These are phyloP conservation scores for Palythoa caribaeorum DNA, from an alignment of 92 coral and sea anemone species.

Conservation along the genomic window DNA sequence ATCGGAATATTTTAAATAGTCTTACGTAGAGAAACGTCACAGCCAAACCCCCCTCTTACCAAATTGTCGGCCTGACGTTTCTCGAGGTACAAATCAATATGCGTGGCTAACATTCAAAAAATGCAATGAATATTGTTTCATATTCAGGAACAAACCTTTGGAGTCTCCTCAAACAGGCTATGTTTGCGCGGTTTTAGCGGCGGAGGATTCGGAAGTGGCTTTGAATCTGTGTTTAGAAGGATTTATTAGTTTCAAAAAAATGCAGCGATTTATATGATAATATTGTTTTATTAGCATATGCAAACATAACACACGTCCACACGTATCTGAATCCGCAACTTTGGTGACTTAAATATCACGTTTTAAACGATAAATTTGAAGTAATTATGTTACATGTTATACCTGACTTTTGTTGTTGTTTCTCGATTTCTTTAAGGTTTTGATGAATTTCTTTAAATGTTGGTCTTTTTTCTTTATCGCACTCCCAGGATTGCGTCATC, in stretches of 20 bases:
- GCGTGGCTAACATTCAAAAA: too few relatives aligned
- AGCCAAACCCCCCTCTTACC: too few relatives aligned
- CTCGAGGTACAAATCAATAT: too few relatives aligned
- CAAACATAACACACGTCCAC: too few relatives aligned
- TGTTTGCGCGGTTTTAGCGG: not conserved
- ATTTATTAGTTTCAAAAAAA: not conserved
- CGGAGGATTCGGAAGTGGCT: conserved; percentile 27
- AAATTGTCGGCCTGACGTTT: too few relatives aligned
- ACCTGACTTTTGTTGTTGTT: not conserved
- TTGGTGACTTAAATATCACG: too few relatives aligned
- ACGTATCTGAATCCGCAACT: too few relatives aligned
- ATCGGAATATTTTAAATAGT: too few relatives aligned
- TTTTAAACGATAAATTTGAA: too few relatives aligned
- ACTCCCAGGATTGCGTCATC: conserved; percentile 15
- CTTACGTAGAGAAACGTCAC: too few relatives aligned
- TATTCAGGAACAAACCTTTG: not conserved
- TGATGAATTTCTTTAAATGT: not conserved
- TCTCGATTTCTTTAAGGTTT: not conserved
- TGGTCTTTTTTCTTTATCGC: not conserved
- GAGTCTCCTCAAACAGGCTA: not conserved
- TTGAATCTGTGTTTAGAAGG: not conserved
- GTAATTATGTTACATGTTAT: not conserved
- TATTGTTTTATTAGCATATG: not conserved
- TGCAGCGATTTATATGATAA: not conserved
- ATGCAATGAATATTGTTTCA: too few relatives aligned